Percentiles rank a stretch among this genome's conserved stretches.
Conservation (phyloP, 1,140 invertebrate genomes). For the Nymphalis io region DNA sequence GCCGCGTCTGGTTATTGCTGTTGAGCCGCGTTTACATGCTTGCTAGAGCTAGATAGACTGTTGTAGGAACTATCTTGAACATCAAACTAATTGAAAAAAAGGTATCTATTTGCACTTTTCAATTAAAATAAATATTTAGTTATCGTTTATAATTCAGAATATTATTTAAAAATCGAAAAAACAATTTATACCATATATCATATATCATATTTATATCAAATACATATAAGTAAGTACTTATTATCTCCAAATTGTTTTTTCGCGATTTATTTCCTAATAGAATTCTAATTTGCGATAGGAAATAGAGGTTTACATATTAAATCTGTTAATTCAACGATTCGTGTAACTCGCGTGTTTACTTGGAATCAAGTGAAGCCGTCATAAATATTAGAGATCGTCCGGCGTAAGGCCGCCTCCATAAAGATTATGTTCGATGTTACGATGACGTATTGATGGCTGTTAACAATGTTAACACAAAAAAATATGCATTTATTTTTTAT, state of each 20-base stretch:
- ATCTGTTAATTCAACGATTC: slow-evolving; percentile 27
- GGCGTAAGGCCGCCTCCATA: slow-evolving; percentile 29
- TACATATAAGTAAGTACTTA: too few relatives aligned
- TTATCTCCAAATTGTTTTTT: too few relatives aligned
- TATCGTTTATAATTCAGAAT: neutral
- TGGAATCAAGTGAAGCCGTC: slow-evolving; percentile 37
- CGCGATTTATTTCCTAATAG: neutral
- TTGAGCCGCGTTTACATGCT: slow-evolving; percentile 33
- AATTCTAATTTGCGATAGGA: slow-evolving; percentile 1
- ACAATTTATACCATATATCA: too few relatives aligned
- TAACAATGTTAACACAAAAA: slow-evolving; percentile 2
- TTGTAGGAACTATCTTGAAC: slow-evolving; percentile 1
- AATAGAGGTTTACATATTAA: slow-evolving; percentile 11
- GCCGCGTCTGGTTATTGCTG: slow-evolving; percentile 39
- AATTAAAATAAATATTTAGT: neutral
- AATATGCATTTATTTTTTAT: neutral
- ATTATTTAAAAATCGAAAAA: too few relatives aligned
- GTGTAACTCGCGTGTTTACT: slow-evolving; percentile 33
- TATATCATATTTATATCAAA: too few relatives aligned
- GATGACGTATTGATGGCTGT: slow-evolving; percentile 24
- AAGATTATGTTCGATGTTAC: slow-evolving; percentile 31
- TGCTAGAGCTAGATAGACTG: slow-evolving; percentile 21
- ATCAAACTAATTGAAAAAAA: neutral
- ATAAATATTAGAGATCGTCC: slow-evolving; percentile 39
- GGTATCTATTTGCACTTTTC: too few relatives aligned